These are phyloP conservation scores for Drosophila nr. perissopoda DNA, from an alignment of 2,888 invertebrate species.

Conservation along the genomic window DNA sequence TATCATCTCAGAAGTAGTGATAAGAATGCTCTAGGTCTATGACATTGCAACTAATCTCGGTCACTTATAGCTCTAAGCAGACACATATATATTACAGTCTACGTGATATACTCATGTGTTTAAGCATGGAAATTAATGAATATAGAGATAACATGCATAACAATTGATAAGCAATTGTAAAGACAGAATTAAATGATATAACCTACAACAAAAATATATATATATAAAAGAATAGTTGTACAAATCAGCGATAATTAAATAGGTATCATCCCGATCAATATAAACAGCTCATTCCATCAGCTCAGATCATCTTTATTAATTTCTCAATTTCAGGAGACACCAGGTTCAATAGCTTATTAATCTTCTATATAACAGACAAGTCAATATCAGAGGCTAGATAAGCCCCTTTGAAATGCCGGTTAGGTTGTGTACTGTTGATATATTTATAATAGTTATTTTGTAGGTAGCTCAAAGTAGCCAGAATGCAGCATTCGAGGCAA, in stretches of 20 bases:
- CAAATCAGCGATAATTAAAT: neutral
- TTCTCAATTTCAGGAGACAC: neutral
- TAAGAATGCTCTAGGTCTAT: neutral
- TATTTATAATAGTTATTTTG: neutral
- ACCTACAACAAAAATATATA: neutral
- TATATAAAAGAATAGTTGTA: neutral
- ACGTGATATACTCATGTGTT: too few species aligned
- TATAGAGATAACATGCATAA: neutral
- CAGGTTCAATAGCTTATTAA: neutral
- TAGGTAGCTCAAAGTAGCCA: conserved; percentile 61
- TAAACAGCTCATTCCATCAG: neutral
- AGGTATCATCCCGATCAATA: neutral
- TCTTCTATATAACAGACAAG: neutral
- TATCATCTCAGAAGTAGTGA: neutral
- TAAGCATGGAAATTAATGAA: too few species aligned
- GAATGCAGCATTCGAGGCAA: conserved; percentile 54
- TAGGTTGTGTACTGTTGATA: too few species aligned
- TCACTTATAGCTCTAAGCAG: neutral
- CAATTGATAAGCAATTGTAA: neutral
- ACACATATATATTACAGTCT: neutral
- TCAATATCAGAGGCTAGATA: neutral
- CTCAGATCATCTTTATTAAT: neutral
- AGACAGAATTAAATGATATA: neutral
- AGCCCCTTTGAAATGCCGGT: neutral
- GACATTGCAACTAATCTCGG: neutral